Conservation (phyloP, 2,888 invertebrate species). For the Pyrocoelia pectoralis region DNA sequence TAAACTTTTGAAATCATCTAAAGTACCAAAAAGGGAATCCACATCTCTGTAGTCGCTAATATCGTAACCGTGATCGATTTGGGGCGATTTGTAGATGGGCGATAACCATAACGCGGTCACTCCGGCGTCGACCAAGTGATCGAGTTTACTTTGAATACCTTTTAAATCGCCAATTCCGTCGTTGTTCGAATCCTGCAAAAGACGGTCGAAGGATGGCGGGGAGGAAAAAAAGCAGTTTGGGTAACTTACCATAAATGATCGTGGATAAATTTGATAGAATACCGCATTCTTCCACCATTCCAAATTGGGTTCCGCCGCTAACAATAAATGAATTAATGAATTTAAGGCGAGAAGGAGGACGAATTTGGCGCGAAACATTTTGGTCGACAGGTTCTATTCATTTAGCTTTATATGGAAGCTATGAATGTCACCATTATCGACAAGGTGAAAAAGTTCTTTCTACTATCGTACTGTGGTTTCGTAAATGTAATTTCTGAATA, state of each 20-base stretch:
- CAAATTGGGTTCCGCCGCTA: background rate
- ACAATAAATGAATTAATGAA: too few relatives aligned
- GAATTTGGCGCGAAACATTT: too few relatives aligned
- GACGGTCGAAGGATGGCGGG: too few relatives aligned
- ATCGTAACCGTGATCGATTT: conserved; percentile 89
- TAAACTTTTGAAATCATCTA: conserved; percentile 73
- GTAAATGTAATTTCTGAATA: too few relatives aligned
- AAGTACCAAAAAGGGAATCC: conserved; percentile 76
- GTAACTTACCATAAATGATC: conserved; percentile 25
- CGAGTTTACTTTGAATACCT: conserved; percentile 64
- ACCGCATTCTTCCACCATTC: conserved; percentile 33
- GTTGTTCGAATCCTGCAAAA: conserved; percentile 74
- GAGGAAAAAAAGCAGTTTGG: too few relatives aligned
- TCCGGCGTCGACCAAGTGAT: conserved; percentile 66
- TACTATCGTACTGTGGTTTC: too few relatives aligned
- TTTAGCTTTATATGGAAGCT: too few relatives aligned
- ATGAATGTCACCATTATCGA: too few relatives aligned
- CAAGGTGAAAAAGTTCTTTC: too few relatives aligned
- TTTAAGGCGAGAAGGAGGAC: too few relatives aligned
- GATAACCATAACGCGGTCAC: conserved; percentile 84
- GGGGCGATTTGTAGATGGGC: conserved; percentile 84
- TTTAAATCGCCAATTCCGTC: conserved; percentile 87
- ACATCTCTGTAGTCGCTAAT: conserved; percentile 79
- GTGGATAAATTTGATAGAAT: conserved; percentile 33
- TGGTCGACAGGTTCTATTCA: too few relatives aligned